These are phyloP conservation scores for Manduca sexta DNA, from an alignment of 1,140 invertebrate species.

Conservation along the genomic window DNA sequence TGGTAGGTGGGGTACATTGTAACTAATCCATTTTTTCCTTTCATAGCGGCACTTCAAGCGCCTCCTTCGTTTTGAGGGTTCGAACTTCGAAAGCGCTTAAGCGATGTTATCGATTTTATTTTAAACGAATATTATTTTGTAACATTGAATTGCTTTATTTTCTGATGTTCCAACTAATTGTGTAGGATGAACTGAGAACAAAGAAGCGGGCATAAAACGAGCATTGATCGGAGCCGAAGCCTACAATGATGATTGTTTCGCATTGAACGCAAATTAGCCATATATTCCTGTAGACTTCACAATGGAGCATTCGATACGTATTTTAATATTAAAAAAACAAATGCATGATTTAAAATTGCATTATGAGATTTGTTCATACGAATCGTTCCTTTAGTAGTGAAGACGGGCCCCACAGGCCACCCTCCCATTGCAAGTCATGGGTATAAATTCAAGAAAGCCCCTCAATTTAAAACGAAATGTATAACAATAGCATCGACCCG, in stretches of 20 bases:
- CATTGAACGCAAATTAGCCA: constrained; percentile 29
- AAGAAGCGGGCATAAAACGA: constrained; percentile 27
- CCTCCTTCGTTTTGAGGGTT: constrained; percentile 23
- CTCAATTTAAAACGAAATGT: constrained; percentile 68
- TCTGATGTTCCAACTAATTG: constrained; percentile 10
- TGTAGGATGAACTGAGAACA: constrained; percentile 18
- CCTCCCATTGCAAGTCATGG: constrained; percentile 57
- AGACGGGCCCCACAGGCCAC: constrained; percentile 21
- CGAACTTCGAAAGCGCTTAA: constrained; percentile 12
- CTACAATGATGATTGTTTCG: constrained; percentile 32
- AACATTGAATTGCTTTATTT: constrained; percentile 28
- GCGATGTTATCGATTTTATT: constrained; percentile 35
- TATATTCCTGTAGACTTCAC: constrained; percentile 10
- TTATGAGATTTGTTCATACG: constrained; percentile 26
- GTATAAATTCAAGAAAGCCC: constrained; percentile 69
- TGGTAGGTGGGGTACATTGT: neutral
- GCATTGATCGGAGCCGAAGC: constrained; percentile 6
- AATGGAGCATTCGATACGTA: constrained; percentile 16
- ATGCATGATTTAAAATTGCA: constrained; percentile 13
- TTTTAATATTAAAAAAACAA: constrained; percentile 23
- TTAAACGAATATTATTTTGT: constrained; percentile 32
- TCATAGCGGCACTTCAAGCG: constrained; percentile 23
- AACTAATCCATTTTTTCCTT: constrained; percentile 19
- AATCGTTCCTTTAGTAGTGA: constrained; percentile 24
- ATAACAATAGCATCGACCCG: constrained; percentile 60